phyloP scores from a whole-genome alignment of 1,140 invertebrate genomes.

The Tribolium castaneum region DNA sequence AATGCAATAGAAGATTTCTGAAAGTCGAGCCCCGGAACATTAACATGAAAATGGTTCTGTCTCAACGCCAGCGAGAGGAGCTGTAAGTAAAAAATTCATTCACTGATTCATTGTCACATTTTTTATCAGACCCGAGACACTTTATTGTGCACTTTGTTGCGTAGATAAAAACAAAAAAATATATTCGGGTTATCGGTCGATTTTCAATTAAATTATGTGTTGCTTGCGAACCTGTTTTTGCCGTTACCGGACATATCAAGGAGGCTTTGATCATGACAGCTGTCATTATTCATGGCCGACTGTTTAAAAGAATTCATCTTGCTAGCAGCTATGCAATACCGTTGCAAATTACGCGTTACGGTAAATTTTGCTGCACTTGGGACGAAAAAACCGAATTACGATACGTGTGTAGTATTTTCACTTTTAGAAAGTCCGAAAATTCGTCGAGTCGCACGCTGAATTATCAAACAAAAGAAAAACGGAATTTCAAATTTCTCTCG shows the following conservation, averaged over 20 bases:
- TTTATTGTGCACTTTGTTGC: background rate
- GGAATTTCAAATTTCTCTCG: background rate
- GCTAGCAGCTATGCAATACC: no score
- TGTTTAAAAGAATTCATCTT: no score
- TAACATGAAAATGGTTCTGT: slow-evolving; percentile 98
- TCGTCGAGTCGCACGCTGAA: background rate
- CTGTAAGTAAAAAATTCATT: slow-evolving; percentile 79
- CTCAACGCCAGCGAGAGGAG: slow-evolving; percentile 98
- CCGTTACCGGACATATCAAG: background rate
- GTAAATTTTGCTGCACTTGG: no score
- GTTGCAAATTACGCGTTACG: no score
- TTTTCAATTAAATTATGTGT: background rate
- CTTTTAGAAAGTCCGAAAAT: background rate
- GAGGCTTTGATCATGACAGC: background rate
- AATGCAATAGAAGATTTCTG: slow-evolving; percentile 54
- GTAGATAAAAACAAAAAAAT: background rate
- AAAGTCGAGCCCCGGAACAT: slow-evolving; percentile 57
- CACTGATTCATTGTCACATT: background rate
- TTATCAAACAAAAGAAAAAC: background rate
- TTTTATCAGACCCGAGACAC: background rate
- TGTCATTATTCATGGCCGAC: background rate
- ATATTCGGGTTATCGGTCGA: background rate
- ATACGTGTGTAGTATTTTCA: background rate
- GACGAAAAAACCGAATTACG: background rate
- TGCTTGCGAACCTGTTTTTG: background rate